These are phyloP conservation scores for Diplosoma virens DNA, from an alignment of 23 tunicate species.

Conservation along the genomic window DNA sequence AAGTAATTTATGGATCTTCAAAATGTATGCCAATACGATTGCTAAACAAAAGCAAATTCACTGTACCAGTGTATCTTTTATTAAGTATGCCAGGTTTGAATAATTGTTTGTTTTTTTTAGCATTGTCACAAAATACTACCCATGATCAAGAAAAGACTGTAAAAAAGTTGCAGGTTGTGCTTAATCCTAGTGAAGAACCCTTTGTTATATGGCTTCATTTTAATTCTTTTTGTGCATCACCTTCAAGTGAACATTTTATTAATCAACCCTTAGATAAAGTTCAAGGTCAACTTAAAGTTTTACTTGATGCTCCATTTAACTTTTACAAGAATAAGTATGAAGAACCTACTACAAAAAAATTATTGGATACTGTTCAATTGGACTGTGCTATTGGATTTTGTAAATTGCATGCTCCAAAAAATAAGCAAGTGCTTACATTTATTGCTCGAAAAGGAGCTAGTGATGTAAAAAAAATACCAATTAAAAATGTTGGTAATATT, in stretches of 20 bases:
- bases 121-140: no score
- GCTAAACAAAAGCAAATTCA: no score
- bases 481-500: constrained; percentile 80
- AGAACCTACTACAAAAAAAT: constrained; percentile 2
- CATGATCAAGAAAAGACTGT: no score
- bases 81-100: no score
- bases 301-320: constrained; percentile 43
- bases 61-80: no score
- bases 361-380: constrained; percentile 46
- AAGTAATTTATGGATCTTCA: constrained; percentile 47
- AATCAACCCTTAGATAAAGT: no score
- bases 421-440: constrained; percentile 52
- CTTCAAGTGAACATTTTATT: no score
- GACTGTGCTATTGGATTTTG: constrained; percentile 46
- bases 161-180: no score
- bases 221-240: no score
- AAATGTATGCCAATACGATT: constrained; percentile 60
- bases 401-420: constrained; percentile 71
- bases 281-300: constrained; percentile 58
- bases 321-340: constrained; percentile 5
- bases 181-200: constrained; percentile 36
- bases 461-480: constrained; percentile 38
- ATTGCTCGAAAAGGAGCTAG: constrained; percentile 1
- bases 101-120: no score
- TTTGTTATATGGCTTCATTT: constrained; percentile 68